Evolutionary conservation across 2,797 vertebrate genomes (phyloP).

Genomic region (Enteromius treurensis): DNA sequence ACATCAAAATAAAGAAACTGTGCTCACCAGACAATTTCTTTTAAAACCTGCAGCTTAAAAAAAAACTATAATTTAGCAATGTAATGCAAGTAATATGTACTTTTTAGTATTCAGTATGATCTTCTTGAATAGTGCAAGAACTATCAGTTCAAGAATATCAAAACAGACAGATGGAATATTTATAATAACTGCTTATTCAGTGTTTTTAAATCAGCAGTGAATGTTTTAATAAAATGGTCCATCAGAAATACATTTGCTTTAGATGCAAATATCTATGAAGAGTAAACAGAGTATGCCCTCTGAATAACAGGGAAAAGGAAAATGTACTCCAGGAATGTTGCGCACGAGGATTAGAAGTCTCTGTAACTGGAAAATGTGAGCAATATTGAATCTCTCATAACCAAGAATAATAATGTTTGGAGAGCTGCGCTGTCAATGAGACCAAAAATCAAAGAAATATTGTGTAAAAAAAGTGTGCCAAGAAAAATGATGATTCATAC

Average conservation of each 20-base stretch:
- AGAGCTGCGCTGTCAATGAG: neutral
- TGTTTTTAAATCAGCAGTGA: neutral
- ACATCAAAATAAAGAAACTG: neutral
- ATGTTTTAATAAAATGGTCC: neutral
- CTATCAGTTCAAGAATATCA: neutral
- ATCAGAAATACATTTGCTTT: neutral
- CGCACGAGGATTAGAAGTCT: neutral
- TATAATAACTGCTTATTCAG: neutral
- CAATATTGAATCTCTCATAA: slow-evolving; percentile 32
- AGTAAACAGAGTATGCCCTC: slow-evolving; percentile 8
- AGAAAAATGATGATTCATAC: slow-evolving; percentile 15
- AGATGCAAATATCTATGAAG: neutral
- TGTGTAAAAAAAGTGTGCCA: neutral
- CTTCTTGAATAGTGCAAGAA: neutral
- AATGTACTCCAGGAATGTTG: slow-evolving; percentile 49
- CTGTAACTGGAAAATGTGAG: slow-evolving; percentile 32
- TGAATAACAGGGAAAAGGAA: slow-evolving; percentile 76
- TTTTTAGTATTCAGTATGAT: neutral
- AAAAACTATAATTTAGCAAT: neutral
- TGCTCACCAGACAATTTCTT: neutral
- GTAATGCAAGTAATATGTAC: neutral
- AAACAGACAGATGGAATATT: neutral
- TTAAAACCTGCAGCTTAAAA: neutral
- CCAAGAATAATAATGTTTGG: slow-evolving; percentile 9
- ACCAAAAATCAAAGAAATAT: neutral